Evolutionary conservation across 2,113 vertebrate species (phyloP), one percentile per base, ranked within the genome.

Genomic region (Syngnathus floridae): DNA sequence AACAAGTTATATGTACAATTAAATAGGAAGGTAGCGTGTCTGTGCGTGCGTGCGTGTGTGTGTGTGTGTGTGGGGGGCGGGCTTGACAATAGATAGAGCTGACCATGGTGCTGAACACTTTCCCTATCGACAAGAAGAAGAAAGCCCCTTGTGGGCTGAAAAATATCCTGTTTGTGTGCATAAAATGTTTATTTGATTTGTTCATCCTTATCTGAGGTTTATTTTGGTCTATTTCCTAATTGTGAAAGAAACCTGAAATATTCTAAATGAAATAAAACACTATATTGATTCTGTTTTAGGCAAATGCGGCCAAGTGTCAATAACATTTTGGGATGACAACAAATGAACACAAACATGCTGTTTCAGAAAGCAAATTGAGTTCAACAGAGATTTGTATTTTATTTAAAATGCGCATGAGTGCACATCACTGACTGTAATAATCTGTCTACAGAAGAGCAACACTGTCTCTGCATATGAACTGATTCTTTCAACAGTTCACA

Each of bases 341-440:
- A 8, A 11, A 38, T 22, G 5, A n/a, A 43, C 7, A 48, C 43
- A 46, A 41, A 46, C 1, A 46, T 14, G 16, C 5, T 2, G 40
- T 58, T 10, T 36, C 70, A 58, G 7, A 68, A 58, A 37, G 54
- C 51, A 40, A 36, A 38, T 46, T 67, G 43, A 64, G 43, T 76
- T 84, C 62, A 88, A 83, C 82, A 82, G 64, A 82, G 75, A 79
- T 69, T 64, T 63, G 56, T 74, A 58, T 76, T 90, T 90, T 89
- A 89, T 87, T 88, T 88, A 86, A 90, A 90, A 90, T 62, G 64
- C 68, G 57, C 58, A 66, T 74, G 13, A 76, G 84, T 88, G 89
- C 83, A 90, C 68, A 81, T 80, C 86, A 86, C 84, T 64, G 71
- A 66, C 84, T 64, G 71, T 65, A 73, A 78, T 71, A 73, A 71